Base-by-base conservation (phyloP, 2,113 vertebrate genomes). In the Sigmodon hispidus region DNA sequence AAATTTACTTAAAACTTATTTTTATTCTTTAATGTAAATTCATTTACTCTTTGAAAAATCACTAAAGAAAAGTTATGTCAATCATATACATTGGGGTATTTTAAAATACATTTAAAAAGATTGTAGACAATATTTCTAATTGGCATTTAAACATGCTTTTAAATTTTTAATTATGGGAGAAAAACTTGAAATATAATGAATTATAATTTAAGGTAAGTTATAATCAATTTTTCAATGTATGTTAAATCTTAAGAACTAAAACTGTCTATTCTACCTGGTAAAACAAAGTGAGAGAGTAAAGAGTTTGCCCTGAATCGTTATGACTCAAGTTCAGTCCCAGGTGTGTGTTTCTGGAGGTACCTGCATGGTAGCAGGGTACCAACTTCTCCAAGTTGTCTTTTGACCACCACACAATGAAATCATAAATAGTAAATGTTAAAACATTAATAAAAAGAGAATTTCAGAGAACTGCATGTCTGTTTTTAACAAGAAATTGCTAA, bases 1-100 rank as follows among this genome's bases (percentile, higher is more conserved):
- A 95, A 94, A 86, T 96, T 90, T 0, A 94, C 94, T 92, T 75
- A n/a, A 87, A 95, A 87, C 43, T 7, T 48, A 26, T 65, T 97
- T 97, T 97, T 87, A 36, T 0, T 91, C 91, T 95, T 40, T 75
- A 79, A 7, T 80, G 94, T 0, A 19, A 79, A 4, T 83, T 94
- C 1, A 19, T 94, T 43, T 72, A 0, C 45, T 21, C 96, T 97
- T 72, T 88, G 50, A 95, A 95, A 95, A 94, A 97, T 15, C 8
- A 90, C 50, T 61, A 89, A 95, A 0, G 43, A 34, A 50, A 45
- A 57, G 15, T 48, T 94, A 24, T 50, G 57, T 59, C 94, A 96
- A 69, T 87, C 59, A 89, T 55, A 45, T n/a, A 40, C 2, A 26
- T 77, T 63, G 63, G 22, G 22, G 0, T 40, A 63, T 63, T 83